A percentile compares a stretch with the other conserved stretches of the same genome.
Evolutionary conservation across 2,113 vertebrate species (phyloP).

Genomic region (Campylomormyrus tamandua): DNA sequence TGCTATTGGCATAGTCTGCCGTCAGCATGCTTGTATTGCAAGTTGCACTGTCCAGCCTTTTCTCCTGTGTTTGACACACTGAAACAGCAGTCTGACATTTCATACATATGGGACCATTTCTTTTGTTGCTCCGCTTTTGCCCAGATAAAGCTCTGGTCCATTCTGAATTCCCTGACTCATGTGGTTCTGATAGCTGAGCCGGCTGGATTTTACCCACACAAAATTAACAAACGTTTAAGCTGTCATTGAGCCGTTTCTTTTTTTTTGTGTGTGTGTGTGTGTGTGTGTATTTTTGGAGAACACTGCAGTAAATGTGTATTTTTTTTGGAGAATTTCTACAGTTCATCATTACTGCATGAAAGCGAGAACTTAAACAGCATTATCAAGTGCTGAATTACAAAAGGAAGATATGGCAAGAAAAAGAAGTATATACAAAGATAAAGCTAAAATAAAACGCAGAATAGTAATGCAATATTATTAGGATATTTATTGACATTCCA

Average conservation of each 20-base stretch:
- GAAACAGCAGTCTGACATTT: background rate
- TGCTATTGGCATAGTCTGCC: background rate
- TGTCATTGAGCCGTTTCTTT: background rate
- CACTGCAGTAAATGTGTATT: background rate
- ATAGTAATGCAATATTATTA: background rate
- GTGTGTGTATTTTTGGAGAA: background rate
- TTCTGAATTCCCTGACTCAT: background rate
- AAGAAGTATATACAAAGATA: background rate
- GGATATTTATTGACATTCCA: background rate
- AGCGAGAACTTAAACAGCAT: background rate
- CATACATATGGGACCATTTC: background rate
- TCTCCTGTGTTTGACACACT: background rate
- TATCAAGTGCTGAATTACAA: background rate
- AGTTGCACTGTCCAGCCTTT: background rate
- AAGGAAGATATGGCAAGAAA: background rate
- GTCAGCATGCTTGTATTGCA: background rate
- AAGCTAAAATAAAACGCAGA: background rate
- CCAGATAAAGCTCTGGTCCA: background rate
- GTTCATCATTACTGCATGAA: background rate
- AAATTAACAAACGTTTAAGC: background rate
- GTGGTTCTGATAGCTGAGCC: background rate
- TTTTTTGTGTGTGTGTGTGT: no score
- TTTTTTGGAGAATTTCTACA: background rate
- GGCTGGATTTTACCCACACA: background rate
- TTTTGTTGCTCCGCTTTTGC: background rate